phyloP scores from a whole-genome alignment of 1,140 invertebrate species.

The Bombyx mori region ASM3026992v2 NC_085118.1:15108501-15109000 shows the following conservation, averaged over 20 bases:
- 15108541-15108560: conserved; percentile 94
- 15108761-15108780: conserved; percentile 63
- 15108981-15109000: conserved; percentile 65
- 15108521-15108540: conserved; percentile 91
- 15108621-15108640: conserved; percentile 75
- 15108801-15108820: conserved; percentile 25
- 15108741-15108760: conserved; percentile 60
- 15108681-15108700: conserved; percentile 62
- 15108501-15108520: conserved; percentile 69
- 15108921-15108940: conserved; percentile 83
- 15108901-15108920: conserved; percentile 79
- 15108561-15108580: conserved; percentile 93
- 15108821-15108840: conserved; percentile 40
- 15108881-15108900: conserved; percentile 81
- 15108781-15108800: conserved; percentile 24
- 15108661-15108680: conserved; percentile 66
- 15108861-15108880: conserved; percentile 79
- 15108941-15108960: conserved; percentile 80
- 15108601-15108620: conserved; percentile 61
- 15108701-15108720: conserved; percentile 72
- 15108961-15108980: conserved; percentile 75
- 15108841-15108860: conserved; percentile 79
- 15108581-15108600: conserved; percentile 77
- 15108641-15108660: conserved; percentile 73
- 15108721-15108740: conserved; percentile 72